A percentile compares a stretch with the other conserved stretches of the same genome.
Evolutionary conservation across 2,888 invertebrate species (phyloP).

Genomic region (Leptinotarsa juncta): DNA sequence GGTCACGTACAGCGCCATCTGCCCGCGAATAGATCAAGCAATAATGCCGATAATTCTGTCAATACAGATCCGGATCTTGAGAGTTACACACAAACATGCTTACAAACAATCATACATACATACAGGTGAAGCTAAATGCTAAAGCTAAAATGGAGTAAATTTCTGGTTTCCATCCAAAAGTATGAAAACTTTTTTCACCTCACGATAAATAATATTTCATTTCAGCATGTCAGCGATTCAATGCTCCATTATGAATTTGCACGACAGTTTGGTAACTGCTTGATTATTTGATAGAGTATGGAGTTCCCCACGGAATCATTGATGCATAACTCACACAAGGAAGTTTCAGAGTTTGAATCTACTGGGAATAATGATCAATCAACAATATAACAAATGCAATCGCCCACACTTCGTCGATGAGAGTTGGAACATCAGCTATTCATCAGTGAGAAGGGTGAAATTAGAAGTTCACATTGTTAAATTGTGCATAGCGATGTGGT

Average conservation of each 20-base stretch:
- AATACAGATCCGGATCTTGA: too few relatives aligned
- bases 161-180: background rate
- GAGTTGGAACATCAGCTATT: background rate
- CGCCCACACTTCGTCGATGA: too few relatives aligned
- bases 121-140: too few relatives aligned
- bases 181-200: background rate
- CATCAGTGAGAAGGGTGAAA: background rate
- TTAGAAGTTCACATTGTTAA: background rate
- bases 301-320: background rate
- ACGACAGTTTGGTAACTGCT: background rate
- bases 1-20: too few relatives aligned
- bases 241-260: background rate
- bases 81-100: too few relatives aligned
- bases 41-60: too few relatives aligned
- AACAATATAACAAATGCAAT: conserved; percentile 9
- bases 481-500: background rate
- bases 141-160: too few relatives aligned
- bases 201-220: background rate
- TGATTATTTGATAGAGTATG: background rate
- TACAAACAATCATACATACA: too few relatives aligned
- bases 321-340: background rate
- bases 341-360: conserved; percentile 4
- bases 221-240: background rate
- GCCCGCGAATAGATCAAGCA: too few relatives aligned
- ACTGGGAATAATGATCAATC: conserved; percentile 12